These are phyloP conservation scores for Phocoena phocoena DNA, from an alignment of 2,113 vertebrate species.

Conservation along the genomic window DNA sequence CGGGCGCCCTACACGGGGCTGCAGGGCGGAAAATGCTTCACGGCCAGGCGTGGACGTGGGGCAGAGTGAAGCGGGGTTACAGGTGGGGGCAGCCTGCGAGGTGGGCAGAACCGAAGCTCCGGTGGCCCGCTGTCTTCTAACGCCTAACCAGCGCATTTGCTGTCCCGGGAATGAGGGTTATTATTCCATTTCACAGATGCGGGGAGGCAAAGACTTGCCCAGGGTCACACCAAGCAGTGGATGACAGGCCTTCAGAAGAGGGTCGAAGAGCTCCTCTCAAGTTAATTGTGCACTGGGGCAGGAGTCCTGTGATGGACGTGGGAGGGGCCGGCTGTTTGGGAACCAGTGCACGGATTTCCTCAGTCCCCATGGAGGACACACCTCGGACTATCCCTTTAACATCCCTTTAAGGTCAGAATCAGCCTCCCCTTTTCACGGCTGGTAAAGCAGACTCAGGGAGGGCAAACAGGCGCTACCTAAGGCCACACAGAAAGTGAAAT, in stretches of 20 bases:
- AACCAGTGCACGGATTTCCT: neutral
- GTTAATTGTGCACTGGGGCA: neutral
- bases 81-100: neutral
- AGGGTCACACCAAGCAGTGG: neutral
- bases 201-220: neutral
- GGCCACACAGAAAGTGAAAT: neutral
- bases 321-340: neutral
- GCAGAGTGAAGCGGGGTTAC: neutral
- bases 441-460: neutral
- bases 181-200: neutral
- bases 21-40: slow-evolving; percentile 66
- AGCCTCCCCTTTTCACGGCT: neutral
- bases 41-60: slow-evolving; percentile 39
- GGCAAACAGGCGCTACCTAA: neutral
- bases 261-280: neutral
- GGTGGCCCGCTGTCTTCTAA: neutral
- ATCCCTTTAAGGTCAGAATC: neutral
- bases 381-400: neutral
- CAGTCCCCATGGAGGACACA: neutral
- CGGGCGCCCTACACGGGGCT: neutral
- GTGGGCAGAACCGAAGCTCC: neutral
- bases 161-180: neutral
- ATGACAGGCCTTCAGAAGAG: neutral
- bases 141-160: neutral
- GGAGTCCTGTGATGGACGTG: neutral